Percentiles rank a stretch among this genome's conserved stretches.
Conservation (phyloP, 2,888 invertebrate genomes). For the Orthosia incerta region DNA sequence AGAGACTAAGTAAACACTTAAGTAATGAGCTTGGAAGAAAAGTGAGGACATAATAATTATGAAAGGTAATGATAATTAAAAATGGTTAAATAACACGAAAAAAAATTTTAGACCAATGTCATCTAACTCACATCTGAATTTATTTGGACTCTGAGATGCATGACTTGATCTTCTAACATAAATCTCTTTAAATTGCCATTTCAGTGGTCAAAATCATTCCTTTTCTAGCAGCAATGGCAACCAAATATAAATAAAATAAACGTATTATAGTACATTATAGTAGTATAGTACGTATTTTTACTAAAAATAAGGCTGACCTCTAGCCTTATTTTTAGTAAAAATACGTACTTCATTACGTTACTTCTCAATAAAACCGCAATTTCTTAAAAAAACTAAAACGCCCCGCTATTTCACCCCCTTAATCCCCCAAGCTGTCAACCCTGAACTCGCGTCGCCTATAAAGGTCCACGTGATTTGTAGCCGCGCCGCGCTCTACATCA, state of each 20-base stretch:
- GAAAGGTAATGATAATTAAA: too few species aligned
- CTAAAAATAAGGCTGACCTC: too few species aligned
- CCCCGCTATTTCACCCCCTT: conserved; percentile 7
- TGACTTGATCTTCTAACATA: too few species aligned
- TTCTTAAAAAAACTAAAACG: conserved; percentile 14
- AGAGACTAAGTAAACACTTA: not conserved
- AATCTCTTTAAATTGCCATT: not conserved
- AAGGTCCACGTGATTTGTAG: conserved; percentile 75
- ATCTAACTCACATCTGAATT: not conserved
- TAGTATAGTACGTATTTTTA: too few species aligned
- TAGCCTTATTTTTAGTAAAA: too few species aligned
- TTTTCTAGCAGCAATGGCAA: not conserved
- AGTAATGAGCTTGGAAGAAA: not conserved
- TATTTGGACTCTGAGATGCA: not conserved
- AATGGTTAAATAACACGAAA: too few species aligned
- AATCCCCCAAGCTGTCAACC: conserved; percentile 46
- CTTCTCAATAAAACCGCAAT: not conserved
- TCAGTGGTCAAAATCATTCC: not conserved
- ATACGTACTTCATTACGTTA: too few species aligned
- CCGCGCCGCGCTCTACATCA: conserved; percentile 69
- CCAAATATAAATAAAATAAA: not conserved
- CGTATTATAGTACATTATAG: too few species aligned
- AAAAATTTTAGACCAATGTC: not conserved
- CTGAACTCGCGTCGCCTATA: conserved; percentile 66
- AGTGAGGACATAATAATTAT: too few species aligned